These are phyloP conservation scores for Melanogrammus aeglefinus DNA, from an alignment of 2,797 vertebrate species.

Conservation along the genomic window DNA sequence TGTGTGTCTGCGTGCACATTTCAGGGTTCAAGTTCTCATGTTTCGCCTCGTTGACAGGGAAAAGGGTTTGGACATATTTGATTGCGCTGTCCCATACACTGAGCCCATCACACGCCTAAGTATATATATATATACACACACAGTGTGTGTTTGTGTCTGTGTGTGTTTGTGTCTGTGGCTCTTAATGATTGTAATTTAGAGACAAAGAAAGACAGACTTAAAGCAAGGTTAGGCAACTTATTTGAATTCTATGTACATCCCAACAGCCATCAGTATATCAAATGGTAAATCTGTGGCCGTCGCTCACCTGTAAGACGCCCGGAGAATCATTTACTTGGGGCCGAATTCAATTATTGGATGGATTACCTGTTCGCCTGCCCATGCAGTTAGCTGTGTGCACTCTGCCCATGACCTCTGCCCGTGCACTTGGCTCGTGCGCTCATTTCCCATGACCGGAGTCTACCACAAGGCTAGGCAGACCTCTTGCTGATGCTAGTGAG, in stretches of 20 bases:
- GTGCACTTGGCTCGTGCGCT: no score
- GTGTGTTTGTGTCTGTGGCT: neutral
- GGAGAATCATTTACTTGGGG: no score
- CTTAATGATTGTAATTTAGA: neutral
- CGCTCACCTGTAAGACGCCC: no score
- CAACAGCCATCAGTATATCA: neutral
- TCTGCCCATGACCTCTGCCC: no score
- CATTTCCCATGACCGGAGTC: no score
- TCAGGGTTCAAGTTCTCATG: slow-evolving; percentile 1
- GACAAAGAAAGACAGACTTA: slow-evolving; percentile 7
- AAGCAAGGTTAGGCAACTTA: no score
- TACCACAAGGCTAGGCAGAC: no score
- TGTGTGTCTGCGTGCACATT: neutral
- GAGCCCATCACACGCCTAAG: neutral
- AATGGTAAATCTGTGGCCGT: neutral
- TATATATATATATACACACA: neutral
- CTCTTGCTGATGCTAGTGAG: no score
- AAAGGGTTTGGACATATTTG: slow-evolving; percentile 30
- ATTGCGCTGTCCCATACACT: slow-evolving; percentile 37
- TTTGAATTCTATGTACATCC: no score
- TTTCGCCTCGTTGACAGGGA: slow-evolving; percentile 29
- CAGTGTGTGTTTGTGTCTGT: neutral
- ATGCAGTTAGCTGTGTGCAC: no score
- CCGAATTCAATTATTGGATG: no score
- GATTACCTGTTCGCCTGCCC: no score